Evolutionary conservation across 2,113 vertebrate species (phyloP).

Genomic region (Ageneiosus marmoratus): DNA sequence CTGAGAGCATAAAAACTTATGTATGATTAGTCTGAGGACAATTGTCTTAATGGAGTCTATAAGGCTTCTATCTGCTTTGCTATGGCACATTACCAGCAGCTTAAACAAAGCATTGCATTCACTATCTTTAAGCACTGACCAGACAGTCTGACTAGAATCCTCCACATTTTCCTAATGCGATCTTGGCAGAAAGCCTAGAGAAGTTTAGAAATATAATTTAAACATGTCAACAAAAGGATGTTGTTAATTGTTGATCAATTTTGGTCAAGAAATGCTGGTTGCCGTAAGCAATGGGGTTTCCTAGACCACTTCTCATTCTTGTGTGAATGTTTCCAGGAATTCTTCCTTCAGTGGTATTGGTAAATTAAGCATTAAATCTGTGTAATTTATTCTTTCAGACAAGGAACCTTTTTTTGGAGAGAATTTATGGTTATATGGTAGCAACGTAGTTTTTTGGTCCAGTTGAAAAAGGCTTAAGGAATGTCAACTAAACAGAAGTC

Average conservation of each 20-base stretch:
- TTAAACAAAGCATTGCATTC: neutral
- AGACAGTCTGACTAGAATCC: no score
- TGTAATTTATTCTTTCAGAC: neutral
- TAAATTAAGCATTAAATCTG: neutral
- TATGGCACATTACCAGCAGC: neutral
- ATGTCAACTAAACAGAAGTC: neutral
- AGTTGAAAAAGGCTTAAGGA: neutral
- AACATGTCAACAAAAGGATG: no score
- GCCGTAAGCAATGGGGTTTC: neutral
- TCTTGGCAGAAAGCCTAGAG: neutral
- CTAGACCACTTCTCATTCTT: neutral
- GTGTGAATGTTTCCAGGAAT: neutral
- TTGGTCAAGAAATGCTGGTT: neutral
- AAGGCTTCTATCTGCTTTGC: neutral
- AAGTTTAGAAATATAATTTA: neutral
- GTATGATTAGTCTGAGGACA: neutral
- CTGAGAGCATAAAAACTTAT: neutral
- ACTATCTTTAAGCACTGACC: neutral
- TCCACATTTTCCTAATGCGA: no score
- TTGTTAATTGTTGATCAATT: neutral
- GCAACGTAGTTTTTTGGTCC: neutral
- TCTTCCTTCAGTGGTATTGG: neutral
- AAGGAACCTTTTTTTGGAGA: neutral
- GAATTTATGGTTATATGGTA: neutral
- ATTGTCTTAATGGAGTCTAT: neutral